A percentile compares a stretch with the other conserved stretches of the same genome.
These are phyloP conservation scores for Premnoplex brunnescens DNA, from an alignment of 2,797 vertebrate genomes.

Conservation along the genomic window DNA sequence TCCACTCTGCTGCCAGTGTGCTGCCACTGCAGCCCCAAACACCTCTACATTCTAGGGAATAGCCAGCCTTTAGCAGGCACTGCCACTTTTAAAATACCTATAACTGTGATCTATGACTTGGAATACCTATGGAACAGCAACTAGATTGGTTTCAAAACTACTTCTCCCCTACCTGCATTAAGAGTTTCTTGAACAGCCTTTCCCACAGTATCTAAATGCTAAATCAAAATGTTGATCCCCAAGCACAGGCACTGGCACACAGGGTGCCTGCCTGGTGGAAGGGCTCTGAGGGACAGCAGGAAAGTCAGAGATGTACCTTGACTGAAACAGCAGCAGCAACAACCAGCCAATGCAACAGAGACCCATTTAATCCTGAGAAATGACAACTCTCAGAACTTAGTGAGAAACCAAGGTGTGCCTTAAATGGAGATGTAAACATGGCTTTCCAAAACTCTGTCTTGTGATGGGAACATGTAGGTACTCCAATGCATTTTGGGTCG, in stretches of 20 bases:
- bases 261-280: neutral
- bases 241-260: rapidly evolving
- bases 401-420: neutral
- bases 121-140: slow-evolving; percentile 41
- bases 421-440: rapidly evolving
- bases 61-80: slow-evolving; percentile 22
- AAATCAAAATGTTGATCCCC: neutral
- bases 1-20: neutral
- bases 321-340: neutral
- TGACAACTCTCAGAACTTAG: neutral
- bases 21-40: neutral
- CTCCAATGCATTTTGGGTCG: neutral
- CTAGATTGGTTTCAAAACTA: slow-evolving; percentile 39
- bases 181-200: neutral
- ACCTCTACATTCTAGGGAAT: slow-evolving; percentile 29
- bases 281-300: rapidly evolving
- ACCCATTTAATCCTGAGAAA: neutral
- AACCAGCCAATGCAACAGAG: neutral
- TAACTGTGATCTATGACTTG: slow-evolving; percentile 55
- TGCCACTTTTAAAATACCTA: slow-evolving; percentile 50
- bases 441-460: neutral
- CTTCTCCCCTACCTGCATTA: neutral
- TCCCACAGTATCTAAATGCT: neutral
- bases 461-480: neutral
- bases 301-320: neutral